These are phyloP conservation scores for Yasuhikotakia modesta DNA, from an alignment of 2,797 vertebrate genomes.

Conservation along the genomic window DNA sequence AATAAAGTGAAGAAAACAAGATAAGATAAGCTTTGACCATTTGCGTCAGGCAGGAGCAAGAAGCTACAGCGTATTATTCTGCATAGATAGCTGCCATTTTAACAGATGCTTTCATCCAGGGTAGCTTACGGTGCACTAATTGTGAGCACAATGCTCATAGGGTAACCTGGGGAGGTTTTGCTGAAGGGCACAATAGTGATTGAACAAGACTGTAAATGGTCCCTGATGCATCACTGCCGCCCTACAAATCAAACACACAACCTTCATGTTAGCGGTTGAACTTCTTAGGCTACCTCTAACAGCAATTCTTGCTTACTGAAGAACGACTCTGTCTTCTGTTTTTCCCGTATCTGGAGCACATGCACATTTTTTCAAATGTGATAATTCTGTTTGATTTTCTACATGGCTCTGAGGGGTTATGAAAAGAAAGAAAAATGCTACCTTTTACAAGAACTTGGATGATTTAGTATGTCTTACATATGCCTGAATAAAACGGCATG, in stretches of 20 bases:
- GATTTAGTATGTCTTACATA: neutral
- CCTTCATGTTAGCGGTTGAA: neutral
- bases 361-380: neutral
- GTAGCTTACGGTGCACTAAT: slow-evolving; percentile 25
- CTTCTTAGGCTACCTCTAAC: neutral
- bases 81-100: slow-evolving; percentile 22
- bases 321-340: neutral
- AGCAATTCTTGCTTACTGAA: neutral
- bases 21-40: neutral
- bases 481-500: neutral
- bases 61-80: slow-evolving; percentile 10
- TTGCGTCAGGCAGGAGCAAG: neutral
- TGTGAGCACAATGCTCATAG: slow-evolving; percentile 3
- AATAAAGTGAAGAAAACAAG: neutral
- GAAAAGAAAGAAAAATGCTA: neutral
- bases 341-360: neutral
- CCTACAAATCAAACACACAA: neutral
- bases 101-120: slow-evolving; percentile 20
- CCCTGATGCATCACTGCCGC: neutral
- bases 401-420: neutral
- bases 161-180: slow-evolving; percentile 31
- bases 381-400: slow-evolving; percentile 8
- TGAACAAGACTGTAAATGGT: neutral
- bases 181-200: slow-evolving; percentile 20
- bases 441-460: neutral